Percentiles rank a stretch among this genome's conserved stretches.
Evolutionary conservation across 2,888 invertebrate species (phyloP).

Genomic region (Coremacera marginata): DNA sequence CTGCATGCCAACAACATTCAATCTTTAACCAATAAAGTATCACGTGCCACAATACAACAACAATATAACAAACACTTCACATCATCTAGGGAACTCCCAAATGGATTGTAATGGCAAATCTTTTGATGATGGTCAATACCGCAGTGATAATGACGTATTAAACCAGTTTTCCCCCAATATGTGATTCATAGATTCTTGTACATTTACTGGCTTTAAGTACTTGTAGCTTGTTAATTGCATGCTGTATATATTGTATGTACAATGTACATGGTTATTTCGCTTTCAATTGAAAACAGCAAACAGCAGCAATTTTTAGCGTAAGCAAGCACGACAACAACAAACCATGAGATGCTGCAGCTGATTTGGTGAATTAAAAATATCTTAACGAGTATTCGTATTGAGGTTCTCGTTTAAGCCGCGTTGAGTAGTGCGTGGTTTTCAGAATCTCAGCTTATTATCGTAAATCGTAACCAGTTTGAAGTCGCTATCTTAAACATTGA

Average conservation of each 20-base stretch:
- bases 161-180: not conserved
- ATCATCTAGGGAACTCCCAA: constrained; percentile 19
- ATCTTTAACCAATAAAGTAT: not conserved
- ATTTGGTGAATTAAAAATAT: constrained; percentile 24
- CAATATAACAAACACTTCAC: not conserved
- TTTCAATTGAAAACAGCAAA: not conserved
- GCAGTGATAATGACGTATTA: constrained; percentile 12
- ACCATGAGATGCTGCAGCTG: constrained; percentile 9
- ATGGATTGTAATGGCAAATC: not conserved
- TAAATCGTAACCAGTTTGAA: constrained; percentile 23
- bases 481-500: constrained; percentile 13
- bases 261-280: not conserved
- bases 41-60: not conserved
- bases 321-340: not conserved
- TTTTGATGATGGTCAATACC: not conserved
- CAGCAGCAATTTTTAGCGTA: not conserved
- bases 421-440: constrained; percentile 15
- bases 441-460: constrained; percentile 10
- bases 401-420: not conserved
- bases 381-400: constrained; percentile 18
- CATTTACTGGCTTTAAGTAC: not conserved
- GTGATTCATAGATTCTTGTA: constrained; percentile 3
- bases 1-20: no score
- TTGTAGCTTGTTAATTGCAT: not conserved
- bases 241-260: not conserved